Conservation (phyloP, 2,888 invertebrate genomes). For the Latheticus oryzae region DNA sequence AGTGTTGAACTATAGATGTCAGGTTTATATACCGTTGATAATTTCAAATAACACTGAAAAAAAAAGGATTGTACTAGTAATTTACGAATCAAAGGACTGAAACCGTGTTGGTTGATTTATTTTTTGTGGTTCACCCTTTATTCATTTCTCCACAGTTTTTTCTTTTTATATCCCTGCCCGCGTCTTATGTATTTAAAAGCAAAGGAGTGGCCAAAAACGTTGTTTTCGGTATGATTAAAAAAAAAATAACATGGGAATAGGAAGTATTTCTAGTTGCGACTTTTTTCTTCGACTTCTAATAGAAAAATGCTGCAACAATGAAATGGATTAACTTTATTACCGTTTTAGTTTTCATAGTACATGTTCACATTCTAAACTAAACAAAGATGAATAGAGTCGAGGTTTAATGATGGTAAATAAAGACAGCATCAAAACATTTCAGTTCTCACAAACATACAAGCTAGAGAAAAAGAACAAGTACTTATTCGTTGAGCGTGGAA, state of each 20-base stretch:
- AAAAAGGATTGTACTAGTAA: not conserved
- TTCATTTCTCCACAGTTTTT: constrained; percentile 2
- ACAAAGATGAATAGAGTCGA: constrained; percentile 18
- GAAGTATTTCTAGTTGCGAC: not conserved
- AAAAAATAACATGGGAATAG: not conserved
- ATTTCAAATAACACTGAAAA: no score
- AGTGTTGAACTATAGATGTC: no score
- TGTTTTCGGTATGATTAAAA: not conserved
- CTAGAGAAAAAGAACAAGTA: constrained; percentile 24
- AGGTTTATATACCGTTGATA: no score
- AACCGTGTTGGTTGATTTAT: constrained; percentile 1
- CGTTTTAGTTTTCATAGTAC: constrained; percentile 37
- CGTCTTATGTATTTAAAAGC: constrained; percentile 21
- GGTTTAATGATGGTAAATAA: constrained; percentile 3
- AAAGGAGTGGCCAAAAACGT: constrained; percentile 15
- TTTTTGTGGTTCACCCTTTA: constrained; percentile 8
- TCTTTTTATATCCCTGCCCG: constrained; percentile 25
- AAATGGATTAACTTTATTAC: constrained; percentile 37
- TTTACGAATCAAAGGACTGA: constrained; percentile 4
- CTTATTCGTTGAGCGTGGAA: constrained; percentile 29
- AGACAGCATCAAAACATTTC: constrained; percentile 33
- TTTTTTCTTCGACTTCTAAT: not conserved
- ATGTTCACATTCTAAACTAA: constrained; percentile 33
- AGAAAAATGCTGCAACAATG: constrained; percentile 27
- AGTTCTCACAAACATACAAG: constrained; percentile 32